Percentiles rank a stretch among this genome's conserved stretches.
Evolutionary conservation across 2,888 invertebrate genomes (phyloP).

Genomic region (Ectemnius cavifrons): DNA sequence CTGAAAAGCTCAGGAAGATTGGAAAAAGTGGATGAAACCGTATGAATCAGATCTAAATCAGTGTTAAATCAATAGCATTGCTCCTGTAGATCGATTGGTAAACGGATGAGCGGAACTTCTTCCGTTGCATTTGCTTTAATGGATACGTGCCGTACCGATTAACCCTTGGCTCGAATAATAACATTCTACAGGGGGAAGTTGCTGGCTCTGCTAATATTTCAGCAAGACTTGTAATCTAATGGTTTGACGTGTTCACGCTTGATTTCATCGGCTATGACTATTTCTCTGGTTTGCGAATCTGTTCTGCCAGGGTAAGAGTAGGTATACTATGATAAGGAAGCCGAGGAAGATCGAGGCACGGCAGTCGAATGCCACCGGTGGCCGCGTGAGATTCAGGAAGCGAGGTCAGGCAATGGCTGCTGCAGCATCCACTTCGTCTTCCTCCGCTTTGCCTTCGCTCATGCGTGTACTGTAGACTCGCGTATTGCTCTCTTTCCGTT

Average conservation of each 20-base stretch:
- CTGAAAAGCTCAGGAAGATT: too few relatives aligned
- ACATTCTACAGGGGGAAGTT: too few relatives aligned
- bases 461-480: constrained; percentile 13
- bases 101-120: too few relatives aligned
- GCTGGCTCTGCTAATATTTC: background rate
- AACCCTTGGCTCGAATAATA: too few relatives aligned
- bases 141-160: too few relatives aligned
- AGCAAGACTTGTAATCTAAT: background rate
- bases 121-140: too few relatives aligned
- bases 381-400: constrained; percentile 58
- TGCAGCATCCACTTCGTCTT: constrained; percentile 16
- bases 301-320: constrained; percentile 12
- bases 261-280: constrained; percentile 33
- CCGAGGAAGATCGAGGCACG: too few relatives aligned
- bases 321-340: too few relatives aligned
- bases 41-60: too few relatives aligned
- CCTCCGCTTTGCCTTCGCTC: constrained; percentile 19
- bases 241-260: constrained; percentile 17
- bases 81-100: too few relatives aligned
- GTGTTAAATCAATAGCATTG: too few relatives aligned
- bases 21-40: too few relatives aligned
- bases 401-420: constrained; percentile 38
- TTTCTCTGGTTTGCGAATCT: constrained; percentile 18
- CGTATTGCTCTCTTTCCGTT: constrained; percentile 30
- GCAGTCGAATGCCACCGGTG: constrained; percentile 45